Percentiles rank a stretch among this genome's conserved stretches.
phyloP scores from a whole-genome alignment of 2,113 vertebrate genomes.

The Formicarius rufipectus region DNA sequence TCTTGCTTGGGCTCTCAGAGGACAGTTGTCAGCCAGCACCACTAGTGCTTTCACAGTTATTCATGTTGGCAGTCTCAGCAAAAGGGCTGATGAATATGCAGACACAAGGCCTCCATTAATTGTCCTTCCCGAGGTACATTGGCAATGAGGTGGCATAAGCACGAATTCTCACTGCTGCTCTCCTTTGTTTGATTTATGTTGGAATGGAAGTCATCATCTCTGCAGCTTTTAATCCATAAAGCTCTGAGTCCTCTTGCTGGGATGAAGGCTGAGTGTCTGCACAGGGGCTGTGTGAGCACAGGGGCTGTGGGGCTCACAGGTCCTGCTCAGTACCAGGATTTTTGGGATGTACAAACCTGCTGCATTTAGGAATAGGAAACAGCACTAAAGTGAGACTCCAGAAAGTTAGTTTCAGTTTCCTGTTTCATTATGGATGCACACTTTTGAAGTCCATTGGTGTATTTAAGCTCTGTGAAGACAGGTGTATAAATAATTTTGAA shows the following conservation, averaged over 20 bases:
- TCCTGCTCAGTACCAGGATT: not conserved
- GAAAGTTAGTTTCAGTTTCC: not conserved
- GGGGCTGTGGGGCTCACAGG: not conserved
- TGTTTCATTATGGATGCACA: not conserved
- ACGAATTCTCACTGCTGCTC: not conserved
- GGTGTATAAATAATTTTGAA: not conserved
- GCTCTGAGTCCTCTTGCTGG: fast-evolving
- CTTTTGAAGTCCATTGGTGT: not conserved
- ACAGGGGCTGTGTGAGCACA: not conserved
- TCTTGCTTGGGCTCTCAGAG: not conserved
- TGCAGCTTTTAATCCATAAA: not conserved
- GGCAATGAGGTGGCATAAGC: not conserved
- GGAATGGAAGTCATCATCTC: not conserved
- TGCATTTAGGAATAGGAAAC: not conserved
- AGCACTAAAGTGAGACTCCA: fast-evolving
- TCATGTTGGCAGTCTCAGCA: not conserved
- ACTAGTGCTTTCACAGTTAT: not conserved
- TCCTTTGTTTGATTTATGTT: not conserved
- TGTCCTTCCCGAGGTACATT: not conserved
- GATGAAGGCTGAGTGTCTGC: not conserved
- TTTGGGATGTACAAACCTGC: not conserved
- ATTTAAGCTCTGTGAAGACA: not conserved
- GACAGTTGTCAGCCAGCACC: not conserved
- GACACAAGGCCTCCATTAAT: not conserved
- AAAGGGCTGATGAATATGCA: not conserved